phyloP scores from a whole-genome alignment of 2,888 invertebrate species.

The Copidosoma aretas region DNA sequence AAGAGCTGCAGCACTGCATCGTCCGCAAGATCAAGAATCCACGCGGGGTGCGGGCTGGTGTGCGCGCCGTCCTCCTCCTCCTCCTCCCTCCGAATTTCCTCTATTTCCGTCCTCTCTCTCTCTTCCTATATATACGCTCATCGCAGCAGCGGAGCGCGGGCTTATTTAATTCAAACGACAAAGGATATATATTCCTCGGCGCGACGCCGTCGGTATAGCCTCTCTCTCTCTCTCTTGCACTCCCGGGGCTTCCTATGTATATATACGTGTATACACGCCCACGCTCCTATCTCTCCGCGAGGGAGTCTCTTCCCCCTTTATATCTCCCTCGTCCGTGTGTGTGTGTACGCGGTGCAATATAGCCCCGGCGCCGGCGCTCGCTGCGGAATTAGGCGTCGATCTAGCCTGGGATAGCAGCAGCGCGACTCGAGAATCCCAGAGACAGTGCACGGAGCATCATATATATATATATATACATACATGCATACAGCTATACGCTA shows the following conservation, averaged over 20 bases:
- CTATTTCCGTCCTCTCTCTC: neutral
- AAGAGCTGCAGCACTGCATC: neutral
- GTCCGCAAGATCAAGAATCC: neutral
- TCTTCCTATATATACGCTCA: neutral
- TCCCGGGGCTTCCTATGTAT: neutral
- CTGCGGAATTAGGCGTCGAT: constrained; percentile 57
- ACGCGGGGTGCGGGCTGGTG: neutral
- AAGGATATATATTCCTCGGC: constrained; percentile 50
- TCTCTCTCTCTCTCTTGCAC: too few species aligned
- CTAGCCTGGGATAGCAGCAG: constrained; percentile 51
- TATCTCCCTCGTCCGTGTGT: neutral
- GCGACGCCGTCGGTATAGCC: constrained; percentile 25
- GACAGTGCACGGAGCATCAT: constrained; percentile 31
- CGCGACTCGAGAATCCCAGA: constrained; percentile 14
- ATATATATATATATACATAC: too few species aligned
- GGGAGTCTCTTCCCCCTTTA: neutral
- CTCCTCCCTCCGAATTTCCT: neutral
- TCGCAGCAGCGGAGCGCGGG: constrained; percentile 17
- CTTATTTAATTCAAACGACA: constrained; percentile 56
- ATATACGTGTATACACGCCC: constrained; percentile 2
- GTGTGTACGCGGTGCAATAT: neutral
- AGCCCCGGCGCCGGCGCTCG: constrained; percentile 45
- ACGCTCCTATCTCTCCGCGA: constrained; percentile 14
- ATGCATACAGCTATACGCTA: constrained; percentile 12
- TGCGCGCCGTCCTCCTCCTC: too few species aligned